Conservation (phyloP, 2,113 vertebrate species). For the Toxotes chatareus region DNA sequence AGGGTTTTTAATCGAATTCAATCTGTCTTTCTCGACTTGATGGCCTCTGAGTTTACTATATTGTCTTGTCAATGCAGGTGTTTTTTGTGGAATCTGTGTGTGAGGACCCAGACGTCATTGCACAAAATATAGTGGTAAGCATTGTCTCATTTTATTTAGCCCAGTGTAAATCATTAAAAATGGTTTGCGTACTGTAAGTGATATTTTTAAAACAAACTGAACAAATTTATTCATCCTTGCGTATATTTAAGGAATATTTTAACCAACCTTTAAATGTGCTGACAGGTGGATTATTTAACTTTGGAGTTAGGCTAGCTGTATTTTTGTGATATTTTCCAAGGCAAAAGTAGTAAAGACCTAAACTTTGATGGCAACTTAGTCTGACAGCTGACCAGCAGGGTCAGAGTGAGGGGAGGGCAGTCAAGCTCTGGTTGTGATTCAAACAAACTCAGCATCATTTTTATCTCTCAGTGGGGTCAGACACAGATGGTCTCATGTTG, state of each 20-base stretch:
- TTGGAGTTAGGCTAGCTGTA: neutral
- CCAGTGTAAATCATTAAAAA: neutral
- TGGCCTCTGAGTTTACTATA: neutral
- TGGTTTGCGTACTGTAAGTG: neutral
- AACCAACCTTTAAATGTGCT: neutral
- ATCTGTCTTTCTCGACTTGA: neutral
- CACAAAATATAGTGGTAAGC: slow-evolving; percentile 96
- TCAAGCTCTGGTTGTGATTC: neutral
- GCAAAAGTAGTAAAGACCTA: too few relatives aligned
- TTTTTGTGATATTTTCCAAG: neutral
- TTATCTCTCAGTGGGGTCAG: slow-evolving; percentile 2
- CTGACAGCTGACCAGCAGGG: neutral
- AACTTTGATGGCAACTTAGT: neutral
- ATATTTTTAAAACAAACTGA: neutral
- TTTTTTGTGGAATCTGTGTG: slow-evolving; percentile 99
- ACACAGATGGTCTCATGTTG: neutral
- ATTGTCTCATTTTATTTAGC: neutral
- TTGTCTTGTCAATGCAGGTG: slow-evolving; percentile 81
- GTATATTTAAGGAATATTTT: neutral
- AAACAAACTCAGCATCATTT: neutral
- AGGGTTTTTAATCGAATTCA: accelerated
- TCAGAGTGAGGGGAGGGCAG: neutral
- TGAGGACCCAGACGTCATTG: slow-evolving; percentile 95
- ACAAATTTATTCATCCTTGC: neutral
- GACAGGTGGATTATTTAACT: neutral